Conservation (phyloP, 2,888 invertebrate genomes). For the Brachycybe producta region DNA sequence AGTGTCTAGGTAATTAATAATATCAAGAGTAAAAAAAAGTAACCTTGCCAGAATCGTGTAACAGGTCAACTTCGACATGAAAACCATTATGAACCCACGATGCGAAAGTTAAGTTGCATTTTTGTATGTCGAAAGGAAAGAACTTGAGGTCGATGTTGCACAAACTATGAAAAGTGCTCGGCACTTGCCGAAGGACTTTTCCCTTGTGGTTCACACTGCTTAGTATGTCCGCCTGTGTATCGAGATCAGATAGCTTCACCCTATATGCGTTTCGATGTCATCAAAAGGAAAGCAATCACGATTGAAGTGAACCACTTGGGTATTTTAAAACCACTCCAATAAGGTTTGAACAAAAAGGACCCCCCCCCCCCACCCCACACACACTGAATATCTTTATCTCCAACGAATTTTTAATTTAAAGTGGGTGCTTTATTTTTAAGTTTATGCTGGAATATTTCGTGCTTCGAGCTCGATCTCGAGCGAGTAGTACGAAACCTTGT, state of each 20-base stretch:
- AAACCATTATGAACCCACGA: slow-evolving; percentile 4
- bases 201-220: slow-evolving; percentile 5
- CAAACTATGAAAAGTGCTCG: slow-evolving; percentile 10
- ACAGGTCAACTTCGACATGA: slow-evolving; percentile 8
- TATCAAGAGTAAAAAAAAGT: background rate
- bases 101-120: slow-evolving; percentile 9
- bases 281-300: background rate
- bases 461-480: too few species aligned
- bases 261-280: background rate
- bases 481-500: too few species aligned
- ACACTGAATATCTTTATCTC: too few species aligned
- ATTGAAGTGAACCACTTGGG: background rate
- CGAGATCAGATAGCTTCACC: slow-evolving; percentile 4
- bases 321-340: too few species aligned
- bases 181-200: slow-evolving; percentile 8
- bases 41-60: background rate
- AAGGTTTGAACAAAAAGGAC: too few species aligned
- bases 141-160: slow-evolving; percentile 12
- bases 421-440: too few species aligned
- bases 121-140: slow-evolving; percentile 13
- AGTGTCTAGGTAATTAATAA: too few species aligned
- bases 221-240: background rate
- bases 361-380: too few species aligned
- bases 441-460: too few species aligned
- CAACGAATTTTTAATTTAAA: too few species aligned